A percentile compares a stretch with the other conserved stretches of the same genome.
Conservation (phyloP, 2,797 vertebrate species). For the Typhlichthys eigenmanni region DNA sequence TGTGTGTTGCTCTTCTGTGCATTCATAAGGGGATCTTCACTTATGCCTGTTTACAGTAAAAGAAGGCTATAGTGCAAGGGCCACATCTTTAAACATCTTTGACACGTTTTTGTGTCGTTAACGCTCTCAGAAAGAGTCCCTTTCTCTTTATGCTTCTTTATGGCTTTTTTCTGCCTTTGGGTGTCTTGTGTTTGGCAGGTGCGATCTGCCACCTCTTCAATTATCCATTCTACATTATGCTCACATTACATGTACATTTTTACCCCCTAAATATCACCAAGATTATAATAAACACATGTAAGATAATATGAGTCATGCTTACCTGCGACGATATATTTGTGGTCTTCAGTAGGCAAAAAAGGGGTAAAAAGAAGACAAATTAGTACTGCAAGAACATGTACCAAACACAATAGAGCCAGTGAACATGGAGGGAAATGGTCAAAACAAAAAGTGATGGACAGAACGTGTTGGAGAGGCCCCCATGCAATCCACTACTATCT, state of each 20-base stretch:
- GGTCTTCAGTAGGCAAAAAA: constrained; percentile 71
- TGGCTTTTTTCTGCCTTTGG: constrained; percentile 9
- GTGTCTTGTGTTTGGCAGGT: background rate
- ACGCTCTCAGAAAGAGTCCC: background rate
- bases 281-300: too few relatives aligned
- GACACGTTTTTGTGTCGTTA: constrained; percentile 9
- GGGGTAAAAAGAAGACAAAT: constrained; percentile 24
- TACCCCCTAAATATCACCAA: too few relatives aligned
- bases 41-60: constrained; percentile 24
- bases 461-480: constrained; percentile 15
- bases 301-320: constrained; percentile 44
- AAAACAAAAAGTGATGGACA: constrained; percentile 11
- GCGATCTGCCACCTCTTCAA: too few relatives aligned
- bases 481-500: too few relatives aligned
- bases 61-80: constrained; percentile 3
- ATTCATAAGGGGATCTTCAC: constrained; percentile 55
- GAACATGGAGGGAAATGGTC: constrained; percentile 5
- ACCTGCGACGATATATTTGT: constrained; percentile 79
- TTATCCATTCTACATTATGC: too few relatives aligned
- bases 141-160: constrained; percentile 2
- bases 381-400: constrained; percentile 27
- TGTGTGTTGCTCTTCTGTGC: constrained; percentile 50
- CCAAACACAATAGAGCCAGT: background rate
- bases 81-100: background rate
- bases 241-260: too few relatives aligned